These are phyloP conservation scores for Aurelia sp. DNA, from an alignment of 30 jellyfish, hydroid and myxozoan genomes.

Conservation along the genomic window DNA sequence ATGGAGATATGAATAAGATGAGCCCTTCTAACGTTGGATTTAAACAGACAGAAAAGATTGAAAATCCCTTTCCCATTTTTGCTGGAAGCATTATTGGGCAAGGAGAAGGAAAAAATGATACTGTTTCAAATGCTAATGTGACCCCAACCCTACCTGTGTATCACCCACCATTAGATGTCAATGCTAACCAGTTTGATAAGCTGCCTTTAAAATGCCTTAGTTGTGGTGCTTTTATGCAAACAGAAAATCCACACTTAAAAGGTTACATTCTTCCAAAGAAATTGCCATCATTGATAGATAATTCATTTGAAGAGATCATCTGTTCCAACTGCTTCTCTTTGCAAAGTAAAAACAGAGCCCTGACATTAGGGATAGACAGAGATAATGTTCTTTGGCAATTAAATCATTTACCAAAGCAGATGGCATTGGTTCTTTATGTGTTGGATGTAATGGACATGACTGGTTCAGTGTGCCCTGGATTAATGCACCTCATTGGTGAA, in stretches of 20 bases:
- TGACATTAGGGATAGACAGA: slow-evolving; percentile 19
- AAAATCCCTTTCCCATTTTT: too few relatives aligned
- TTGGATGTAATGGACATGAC: slow-evolving; percentile 81
- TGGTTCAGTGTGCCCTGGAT: slow-evolving; percentile 69
- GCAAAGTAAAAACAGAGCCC: slow-evolving; percentile 29
- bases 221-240: slow-evolving; percentile 87
- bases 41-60: too few relatives aligned
- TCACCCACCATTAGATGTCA: slow-evolving; percentile 1
- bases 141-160: slow-evolving; percentile 4
- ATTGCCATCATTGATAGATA: slow-evolving; percentile 34
- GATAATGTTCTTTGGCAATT: slow-evolving; percentile 63
- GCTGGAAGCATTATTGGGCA: too few relatives aligned
- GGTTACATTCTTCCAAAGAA: slow-evolving; percentile 72
- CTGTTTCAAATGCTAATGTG: not conserved
- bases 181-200: slow-evolving; percentile 69
- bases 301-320: slow-evolving; percentile 33
- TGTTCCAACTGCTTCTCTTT: slow-evolving; percentile 74
- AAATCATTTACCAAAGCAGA: slow-evolving; percentile 35
- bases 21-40: too few relatives aligned
- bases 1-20: too few relatives aligned
- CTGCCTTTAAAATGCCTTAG: slow-evolving; percentile 78
- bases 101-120: not conserved
- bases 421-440: slow-evolving; percentile 80
- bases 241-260: slow-evolving; percentile 28
- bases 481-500: slow-evolving; percentile 67